Evolutionary conservation across 2,888 invertebrate species (phyloP).

Genomic region (Graphium colonna): DNA sequence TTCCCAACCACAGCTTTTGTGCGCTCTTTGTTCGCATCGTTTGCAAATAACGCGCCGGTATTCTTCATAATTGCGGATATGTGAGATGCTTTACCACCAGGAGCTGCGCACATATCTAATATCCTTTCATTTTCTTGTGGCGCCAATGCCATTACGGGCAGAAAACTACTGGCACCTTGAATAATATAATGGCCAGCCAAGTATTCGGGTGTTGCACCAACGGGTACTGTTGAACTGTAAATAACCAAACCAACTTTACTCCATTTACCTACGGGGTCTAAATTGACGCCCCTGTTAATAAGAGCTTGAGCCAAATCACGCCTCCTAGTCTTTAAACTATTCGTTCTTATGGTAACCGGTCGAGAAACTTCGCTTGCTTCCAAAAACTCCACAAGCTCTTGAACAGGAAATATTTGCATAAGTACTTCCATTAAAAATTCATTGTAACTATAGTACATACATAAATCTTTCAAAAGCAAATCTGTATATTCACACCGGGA

Average conservation of each 20-base stretch:
- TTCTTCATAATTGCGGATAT: slow-evolving; percentile 99
- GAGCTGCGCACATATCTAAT: slow-evolving; percentile 98
- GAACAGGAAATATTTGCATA: slow-evolving; percentile 92
- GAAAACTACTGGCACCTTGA: slow-evolving; percentile 96
- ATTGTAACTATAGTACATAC: slow-evolving; percentile 97
- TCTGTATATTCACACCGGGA: slow-evolving; percentile 90
- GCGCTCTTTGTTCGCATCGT: slow-evolving; percentile 95
- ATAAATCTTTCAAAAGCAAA: slow-evolving; percentile 90
- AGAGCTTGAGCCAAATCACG: slow-evolving; percentile 96
- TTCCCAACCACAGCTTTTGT: slow-evolving; percentile 97
- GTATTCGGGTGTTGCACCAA: slow-evolving; percentile 99
- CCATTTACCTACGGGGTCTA: slow-evolving; percentile 99
- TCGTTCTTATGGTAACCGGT: slow-evolving; percentile 97
- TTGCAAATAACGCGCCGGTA: slow-evolving; percentile 96
- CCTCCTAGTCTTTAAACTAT: slow-evolving; percentile 95
- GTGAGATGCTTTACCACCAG: slow-evolving; percentile 99
- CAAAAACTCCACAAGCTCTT: slow-evolving; percentile 94
- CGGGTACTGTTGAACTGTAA: slow-evolving; percentile 96
- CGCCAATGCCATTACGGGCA: slow-evolving; percentile 98
- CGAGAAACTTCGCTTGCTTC: slow-evolving; percentile 97
- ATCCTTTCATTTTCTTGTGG: slow-evolving; percentile 97
- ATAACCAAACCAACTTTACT: slow-evolving; percentile 98
- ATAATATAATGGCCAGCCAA: slow-evolving; percentile 98
- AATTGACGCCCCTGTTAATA: slow-evolving; percentile 97
- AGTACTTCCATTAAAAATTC: slow-evolving; percentile 95